Base-by-base conservation (phyloP, 1,140 invertebrate species). In the Acromyrmex heyeri region DNA sequence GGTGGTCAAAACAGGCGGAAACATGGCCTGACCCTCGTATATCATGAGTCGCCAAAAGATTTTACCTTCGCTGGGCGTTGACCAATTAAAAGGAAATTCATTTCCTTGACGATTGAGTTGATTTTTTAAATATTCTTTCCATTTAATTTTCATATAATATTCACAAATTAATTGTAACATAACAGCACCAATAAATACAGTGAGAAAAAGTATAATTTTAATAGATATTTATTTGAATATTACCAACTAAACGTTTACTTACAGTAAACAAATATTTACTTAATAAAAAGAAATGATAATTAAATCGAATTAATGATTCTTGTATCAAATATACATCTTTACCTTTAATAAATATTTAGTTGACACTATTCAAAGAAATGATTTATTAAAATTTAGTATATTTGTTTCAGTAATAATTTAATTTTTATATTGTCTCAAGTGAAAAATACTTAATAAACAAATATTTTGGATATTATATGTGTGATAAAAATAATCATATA, bases 1-100 rank as follows among this genome's bases (percentile, higher is more conserved):
- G 92, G 95, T 92, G 95, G 95, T 95, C 95, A 95, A 95, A 95
- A 95, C 94, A 95, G 94, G 94, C 94, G 94, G 95, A 94, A 94
- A 95, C 94, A 95, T 94, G 93, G 92, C 94, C 94, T 94, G 94
- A 95, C 94, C 94, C 95, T 94, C 94, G 91, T 95, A 95, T 87
- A 95, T 91, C 90, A 91, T 30, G 24, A 87, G 55, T 34, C 64
- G 53, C 69, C 61, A 48, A 38, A 69, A 61, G 67, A 67, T 62
- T 78, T 79, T 57, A 64, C 62, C 53, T 70, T 3, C 44, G 50
- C 24, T 88, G 79, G 59, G 76, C 76, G 75, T 72, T 2, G 76
- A 55, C 48, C 87, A 90, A 92, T 92, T 91, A 92, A 91, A 92
- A 92, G 48, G 65, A 82, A 92, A 92, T 92, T 92, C 90, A 86